phyloP scores from a whole-genome alignment of 2,113 vertebrate genomes.

The Lamprotornis superbus region DNA sequence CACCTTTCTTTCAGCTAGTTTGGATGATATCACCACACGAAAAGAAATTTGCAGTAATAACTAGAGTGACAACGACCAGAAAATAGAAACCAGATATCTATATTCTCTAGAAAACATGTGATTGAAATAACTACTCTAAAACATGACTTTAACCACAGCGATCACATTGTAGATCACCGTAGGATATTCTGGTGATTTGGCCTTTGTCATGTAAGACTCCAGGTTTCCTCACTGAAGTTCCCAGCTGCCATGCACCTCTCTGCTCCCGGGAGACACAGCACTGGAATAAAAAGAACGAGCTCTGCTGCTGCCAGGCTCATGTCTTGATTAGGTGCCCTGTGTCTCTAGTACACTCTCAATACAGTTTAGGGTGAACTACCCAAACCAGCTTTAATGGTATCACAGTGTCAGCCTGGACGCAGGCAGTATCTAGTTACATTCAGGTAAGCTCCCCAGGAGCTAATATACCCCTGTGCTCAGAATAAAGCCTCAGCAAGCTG shows the following conservation, averaged over 20 bases:
- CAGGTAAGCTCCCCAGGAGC: not conserved
- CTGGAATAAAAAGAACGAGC: not conserved
- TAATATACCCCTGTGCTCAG: not conserved
- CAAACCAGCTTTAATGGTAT: not conserved
- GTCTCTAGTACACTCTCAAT: not conserved
- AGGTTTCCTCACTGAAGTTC: not conserved
- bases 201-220: not conserved
- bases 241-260: not conserved
- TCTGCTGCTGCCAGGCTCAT: not conserved
- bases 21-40: not conserved
- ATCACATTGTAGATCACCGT: not conserved
- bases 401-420: not conserved
- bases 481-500: not conserved
- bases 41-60: not conserved
- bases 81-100: not conserved
- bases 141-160: not conserved
- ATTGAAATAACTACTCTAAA: constrained; percentile 8
- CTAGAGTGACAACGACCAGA: not conserved
- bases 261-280: not conserved
- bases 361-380: not conserved
- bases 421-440: not conserved
- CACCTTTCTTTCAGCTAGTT: not conserved
- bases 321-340: not conserved
- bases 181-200: not conserved
- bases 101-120: not conserved